A percentile compares a stretch with the other conserved stretches of the same genome.
Conservation (phyloP, 2,113 vertebrate species). For the Gila orcuttii region DNA sequence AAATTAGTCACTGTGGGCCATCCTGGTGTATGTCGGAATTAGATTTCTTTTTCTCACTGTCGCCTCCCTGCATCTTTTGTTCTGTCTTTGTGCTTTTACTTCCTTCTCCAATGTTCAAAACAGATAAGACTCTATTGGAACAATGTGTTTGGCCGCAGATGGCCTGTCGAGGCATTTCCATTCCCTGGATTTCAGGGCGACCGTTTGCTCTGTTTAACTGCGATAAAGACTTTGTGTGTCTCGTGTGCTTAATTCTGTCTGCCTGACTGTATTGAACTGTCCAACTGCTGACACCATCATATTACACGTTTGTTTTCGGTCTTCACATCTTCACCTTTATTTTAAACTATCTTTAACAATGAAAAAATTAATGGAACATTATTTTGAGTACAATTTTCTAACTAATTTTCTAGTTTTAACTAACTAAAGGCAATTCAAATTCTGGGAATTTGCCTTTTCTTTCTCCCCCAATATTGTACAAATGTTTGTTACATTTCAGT, state of each 20-base stretch:
- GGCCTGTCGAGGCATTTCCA: conserved; percentile 7
- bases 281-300: background rate
- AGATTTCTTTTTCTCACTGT: background rate
- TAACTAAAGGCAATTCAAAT: too few species aligned
- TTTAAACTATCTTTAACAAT: background rate
- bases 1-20: background rate
- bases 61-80: background rate
- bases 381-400: too few species aligned
- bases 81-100: background rate
- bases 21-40: background rate
- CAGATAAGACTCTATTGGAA: conserved; percentile 4
- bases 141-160: conserved; percentile 10
- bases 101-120: background rate
- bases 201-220: background rate
- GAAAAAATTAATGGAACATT: too few species aligned
- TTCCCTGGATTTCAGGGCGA: background rate
- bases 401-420: too few species aligned
- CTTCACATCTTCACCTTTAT: background rate
- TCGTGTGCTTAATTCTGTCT: conserved; percentile 1
- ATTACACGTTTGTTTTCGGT: background rate
- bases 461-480: background rate
- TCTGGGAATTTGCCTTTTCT: too few species aligned
- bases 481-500: background rate
- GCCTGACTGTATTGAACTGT: background rate
- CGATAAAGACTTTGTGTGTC: conserved; percentile 6